Percentiles rank a stretch among this genome's conserved stretches.
Conservation (phyloP, 2,888 invertebrate genomes). For the Lepidocyrtoides sp. region DNA sequence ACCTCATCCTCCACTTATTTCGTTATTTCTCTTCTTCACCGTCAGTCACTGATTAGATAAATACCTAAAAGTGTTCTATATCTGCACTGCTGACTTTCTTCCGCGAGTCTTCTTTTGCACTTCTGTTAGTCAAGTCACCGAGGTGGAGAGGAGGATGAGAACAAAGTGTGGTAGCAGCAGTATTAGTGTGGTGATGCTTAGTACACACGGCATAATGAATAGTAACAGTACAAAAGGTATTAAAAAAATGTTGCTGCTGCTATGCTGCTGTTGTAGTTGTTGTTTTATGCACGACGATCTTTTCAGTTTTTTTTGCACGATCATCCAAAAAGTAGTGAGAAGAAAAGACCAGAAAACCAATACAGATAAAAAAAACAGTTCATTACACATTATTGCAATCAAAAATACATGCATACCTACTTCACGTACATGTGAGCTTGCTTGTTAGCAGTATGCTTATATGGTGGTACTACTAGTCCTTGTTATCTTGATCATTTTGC, state of each 20-base stretch:
- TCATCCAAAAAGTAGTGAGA: not conserved
- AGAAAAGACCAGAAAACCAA: not conserved
- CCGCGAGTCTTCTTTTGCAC: not conserved
- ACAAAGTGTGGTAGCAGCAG: not conserved
- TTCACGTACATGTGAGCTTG: not conserved
- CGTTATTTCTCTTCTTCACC: constrained; percentile 8
- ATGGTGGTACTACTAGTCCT: constrained; percentile 20
- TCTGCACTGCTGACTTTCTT: constrained; percentile 51
- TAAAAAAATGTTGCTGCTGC: not conserved
- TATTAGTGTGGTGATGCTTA: not conserved
- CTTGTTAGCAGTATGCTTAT: constrained; percentile 38
- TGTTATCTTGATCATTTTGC: constrained; percentile 21
- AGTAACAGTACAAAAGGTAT: constrained; percentile 22
- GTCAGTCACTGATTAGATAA: constrained; percentile 36
- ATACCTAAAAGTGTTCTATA: constrained; percentile 51
- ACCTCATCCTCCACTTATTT: constrained; percentile 2
- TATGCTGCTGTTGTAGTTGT: not conserved
- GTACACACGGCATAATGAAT: not conserved
- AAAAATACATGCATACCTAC: constrained; percentile 18
- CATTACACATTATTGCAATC: constrained; percentile 40
- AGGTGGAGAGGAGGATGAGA: not conserved
- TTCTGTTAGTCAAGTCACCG: not conserved
- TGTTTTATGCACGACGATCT: constrained; percentile 2
- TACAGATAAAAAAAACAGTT: constrained; percentile 15
- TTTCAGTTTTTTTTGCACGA: constrained; percentile 25